A percentile compares a stretch with the other conserved stretches of the same genome.
Evolutionary conservation across 1,140 invertebrate species (phyloP).

Genomic region (Hylaeus volcanicus): DNA sequence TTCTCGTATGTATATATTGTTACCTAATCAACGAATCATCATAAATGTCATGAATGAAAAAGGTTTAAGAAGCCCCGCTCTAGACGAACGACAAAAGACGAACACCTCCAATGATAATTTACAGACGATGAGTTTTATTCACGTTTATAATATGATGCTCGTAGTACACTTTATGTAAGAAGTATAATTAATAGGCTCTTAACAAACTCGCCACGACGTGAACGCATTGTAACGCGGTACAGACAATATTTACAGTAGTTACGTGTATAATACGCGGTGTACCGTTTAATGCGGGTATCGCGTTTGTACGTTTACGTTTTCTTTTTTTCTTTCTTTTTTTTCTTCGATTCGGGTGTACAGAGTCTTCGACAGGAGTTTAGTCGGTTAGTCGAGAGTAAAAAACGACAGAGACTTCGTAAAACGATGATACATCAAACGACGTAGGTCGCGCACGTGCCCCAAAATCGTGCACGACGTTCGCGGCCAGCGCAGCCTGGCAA

Average conservation of each 20-base stretch:
- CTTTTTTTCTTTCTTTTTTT: too few relatives aligned
- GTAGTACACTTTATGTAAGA: constrained; percentile 67
- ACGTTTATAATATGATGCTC: constrained; percentile 64
- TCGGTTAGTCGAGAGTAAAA: constrained; percentile 34
- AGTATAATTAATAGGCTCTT: constrained; percentile 65
- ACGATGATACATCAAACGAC: constrained; percentile 3
- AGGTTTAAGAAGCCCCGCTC: too few relatives aligned
- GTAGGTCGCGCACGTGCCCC: constrained; percentile 3
- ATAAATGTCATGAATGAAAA: too few relatives aligned
- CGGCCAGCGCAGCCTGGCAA: neutral
- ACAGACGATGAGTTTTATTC: constrained; percentile 71
- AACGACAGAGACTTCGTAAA: constrained; percentile 3
- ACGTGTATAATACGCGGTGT: constrained; percentile 8
- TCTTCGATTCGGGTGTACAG: constrained; percentile 28
- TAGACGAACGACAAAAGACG: too few relatives aligned
- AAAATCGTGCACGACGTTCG: constrained; percentile 4
- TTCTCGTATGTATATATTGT: too few relatives aligned
- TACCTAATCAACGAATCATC: too few relatives aligned
- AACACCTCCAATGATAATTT: constrained; percentile 53
- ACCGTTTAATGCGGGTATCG: constrained; percentile 10
- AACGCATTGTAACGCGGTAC: constrained; percentile 52
- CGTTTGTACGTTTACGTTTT: constrained; percentile 30
- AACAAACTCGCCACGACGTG: constrained; percentile 57
- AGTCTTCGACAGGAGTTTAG: neutral
- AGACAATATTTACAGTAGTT: constrained; percentile 64